Percentiles rank a stretch among this genome's conserved stretches.
Evolutionary conservation across 2,797 vertebrate genomes (phyloP).

Genomic region (Zalophus californianus): DNA sequence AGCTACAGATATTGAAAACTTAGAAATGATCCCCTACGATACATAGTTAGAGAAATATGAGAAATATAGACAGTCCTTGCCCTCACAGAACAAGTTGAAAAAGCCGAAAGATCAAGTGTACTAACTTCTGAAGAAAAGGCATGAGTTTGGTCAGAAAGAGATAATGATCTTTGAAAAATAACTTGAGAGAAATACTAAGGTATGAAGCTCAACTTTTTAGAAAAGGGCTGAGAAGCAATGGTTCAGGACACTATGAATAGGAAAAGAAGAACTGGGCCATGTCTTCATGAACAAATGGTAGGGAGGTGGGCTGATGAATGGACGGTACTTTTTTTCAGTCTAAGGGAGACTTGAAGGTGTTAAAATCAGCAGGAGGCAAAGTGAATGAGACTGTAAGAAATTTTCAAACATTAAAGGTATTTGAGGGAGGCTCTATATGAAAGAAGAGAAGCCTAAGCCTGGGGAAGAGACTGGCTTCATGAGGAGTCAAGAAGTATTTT

Average conservation of each 20-base stretch:
- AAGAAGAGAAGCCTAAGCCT: not conserved
- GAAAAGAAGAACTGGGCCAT: not conserved
- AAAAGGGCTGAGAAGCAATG: not conserved
- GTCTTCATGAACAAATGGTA: not conserved
- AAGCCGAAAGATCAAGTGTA: not conserved
- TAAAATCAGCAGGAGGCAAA: not conserved
- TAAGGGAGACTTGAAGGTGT: not conserved
- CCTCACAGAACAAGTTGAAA: not conserved
- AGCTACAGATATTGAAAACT: not conserved
- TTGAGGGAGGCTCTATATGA: not conserved
- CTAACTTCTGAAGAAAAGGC: constrained; percentile 31
- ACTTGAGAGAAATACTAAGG: constrained; percentile 21
- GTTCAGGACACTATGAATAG: not conserved
- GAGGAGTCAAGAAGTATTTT: not conserved
- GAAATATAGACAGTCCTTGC: not conserved
- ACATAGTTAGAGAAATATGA: not conserved
- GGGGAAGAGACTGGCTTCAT: not conserved
- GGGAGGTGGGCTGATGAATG: not conserved
- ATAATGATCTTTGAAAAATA: not conserved
- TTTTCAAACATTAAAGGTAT: not conserved
- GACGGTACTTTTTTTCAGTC: not conserved
- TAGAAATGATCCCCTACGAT: not conserved
- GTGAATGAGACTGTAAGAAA: not conserved
- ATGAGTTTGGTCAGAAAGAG: constrained; percentile 26
- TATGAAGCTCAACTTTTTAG: constrained; percentile 3